These are phyloP conservation scores for Luperina testacea DNA, from an alignment of 2,888 invertebrate genomes.

Conservation along the genomic window DNA sequence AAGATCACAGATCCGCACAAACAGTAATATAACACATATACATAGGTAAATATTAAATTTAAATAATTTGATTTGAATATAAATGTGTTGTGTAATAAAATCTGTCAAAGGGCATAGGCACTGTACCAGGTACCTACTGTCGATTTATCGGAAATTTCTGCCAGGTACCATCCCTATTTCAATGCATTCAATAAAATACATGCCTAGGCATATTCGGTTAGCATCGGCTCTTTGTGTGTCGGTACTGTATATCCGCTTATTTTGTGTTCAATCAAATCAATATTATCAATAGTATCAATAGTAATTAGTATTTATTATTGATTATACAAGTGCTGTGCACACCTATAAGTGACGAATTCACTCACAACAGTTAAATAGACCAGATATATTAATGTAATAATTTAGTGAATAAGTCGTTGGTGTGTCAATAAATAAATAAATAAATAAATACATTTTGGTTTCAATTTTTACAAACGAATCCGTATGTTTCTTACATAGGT, in stretches of 20 bases:
- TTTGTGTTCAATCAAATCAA: slow-evolving; percentile 20
- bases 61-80: not conserved
- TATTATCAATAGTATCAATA: too few species aligned
- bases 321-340: too few species aligned
- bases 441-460: not conserved
- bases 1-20: not conserved
- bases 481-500: not conserved
- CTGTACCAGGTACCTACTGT: not conserved
- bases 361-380: too few species aligned
- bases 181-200: slow-evolving; percentile 23
- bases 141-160: not conserved
- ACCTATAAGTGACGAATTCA: too few species aligned
- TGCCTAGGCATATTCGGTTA: slow-evolving; percentile 10
- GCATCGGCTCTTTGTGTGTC: not conserved
- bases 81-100: not conserved
- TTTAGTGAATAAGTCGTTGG: too few species aligned
- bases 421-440: too few species aligned
- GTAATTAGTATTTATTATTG: too few species aligned
- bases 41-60: not conserved
- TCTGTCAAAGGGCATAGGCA: not conserved
- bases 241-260: slow-evolving; percentile 5
- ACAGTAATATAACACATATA: not conserved
- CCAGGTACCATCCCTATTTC: not conserved
- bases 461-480: not conserved
- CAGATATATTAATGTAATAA: too few species aligned